phyloP scores from a whole-genome alignment of 2,113 vertebrate species.

The Clarias gariepinus region DNA sequence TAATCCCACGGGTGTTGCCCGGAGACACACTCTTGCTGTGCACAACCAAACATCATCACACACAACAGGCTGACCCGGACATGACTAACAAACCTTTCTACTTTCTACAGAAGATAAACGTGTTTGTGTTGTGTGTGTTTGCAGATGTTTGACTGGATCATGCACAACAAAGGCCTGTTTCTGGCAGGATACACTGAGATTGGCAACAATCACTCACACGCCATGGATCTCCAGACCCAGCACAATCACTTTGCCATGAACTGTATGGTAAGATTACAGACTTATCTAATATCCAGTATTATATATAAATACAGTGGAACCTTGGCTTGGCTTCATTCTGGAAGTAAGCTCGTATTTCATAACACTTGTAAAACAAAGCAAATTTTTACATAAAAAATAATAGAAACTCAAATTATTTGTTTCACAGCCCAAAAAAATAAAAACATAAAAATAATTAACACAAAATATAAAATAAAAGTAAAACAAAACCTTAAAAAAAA shows the following conservation, averaged over 20 bases:
- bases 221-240: conserved; percentile 97
- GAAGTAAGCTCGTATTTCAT: too few relatives aligned
- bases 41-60: neutral
- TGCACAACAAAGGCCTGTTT: conserved; percentile 99
- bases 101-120: neutral
- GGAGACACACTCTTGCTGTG: neutral
- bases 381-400: too few relatives aligned
- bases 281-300: too few relatives aligned
- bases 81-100: neutral
- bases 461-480: too few relatives aligned
- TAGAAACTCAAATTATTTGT: too few relatives aligned
- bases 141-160: conserved; percentile 99
- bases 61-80: neutral
- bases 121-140: conserved; percentile 34
- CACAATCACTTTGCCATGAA: conserved; percentile 99
- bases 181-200: conserved; percentile 98
- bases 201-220: conserved; percentile 93
- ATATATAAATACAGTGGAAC: too few relatives aligned
- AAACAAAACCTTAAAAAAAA: too few relatives aligned
- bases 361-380: too few relatives aligned
- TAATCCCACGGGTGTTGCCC: conserved; percentile 3
- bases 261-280: conserved; percentile 89
- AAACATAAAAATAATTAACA: too few relatives aligned
- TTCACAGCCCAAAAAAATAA: too few relatives aligned
- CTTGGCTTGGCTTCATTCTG: too few relatives aligned